phyloP scores from a whole-genome alignment of 2,113 vertebrate genomes.

The Nothobranchius furzeri region DNA sequence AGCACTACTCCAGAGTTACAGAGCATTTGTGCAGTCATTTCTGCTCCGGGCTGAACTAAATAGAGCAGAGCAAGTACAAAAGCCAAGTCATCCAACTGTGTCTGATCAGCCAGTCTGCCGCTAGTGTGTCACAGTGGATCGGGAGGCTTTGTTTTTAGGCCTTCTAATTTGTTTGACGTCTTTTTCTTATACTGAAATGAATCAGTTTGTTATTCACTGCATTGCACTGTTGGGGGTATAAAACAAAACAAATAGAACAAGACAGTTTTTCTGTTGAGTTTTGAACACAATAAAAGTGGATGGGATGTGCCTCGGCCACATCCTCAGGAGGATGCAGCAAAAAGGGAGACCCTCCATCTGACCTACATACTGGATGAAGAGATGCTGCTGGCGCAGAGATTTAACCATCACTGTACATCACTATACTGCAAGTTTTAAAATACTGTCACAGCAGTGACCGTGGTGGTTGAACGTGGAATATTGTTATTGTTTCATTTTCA shows the following conservation, averaged over 20 bases:
- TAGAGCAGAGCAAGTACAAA: not conserved
- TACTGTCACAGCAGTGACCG: not conserved
- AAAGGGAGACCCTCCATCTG: conserved; percentile 38
- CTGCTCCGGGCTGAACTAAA: conserved; percentile 6
- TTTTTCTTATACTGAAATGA: not conserved
- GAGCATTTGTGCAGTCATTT: not conserved
- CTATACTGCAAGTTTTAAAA: conserved; percentile 6
- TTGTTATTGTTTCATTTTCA: not conserved
- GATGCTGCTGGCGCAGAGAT: conserved; percentile 31
- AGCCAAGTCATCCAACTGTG: conserved; percentile 6
- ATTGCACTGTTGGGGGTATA: conserved; percentile 1
- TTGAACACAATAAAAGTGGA: conserved; percentile 33
- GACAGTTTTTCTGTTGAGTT: not conserved
- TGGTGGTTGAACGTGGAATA: not conserved
- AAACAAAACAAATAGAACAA: conserved; percentile 15
- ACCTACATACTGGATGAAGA: conserved; percentile 57
- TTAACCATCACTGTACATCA: conserved; percentile 4
- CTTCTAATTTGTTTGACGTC: conserved; percentile 1
- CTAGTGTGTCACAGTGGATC: conserved; percentile 5
- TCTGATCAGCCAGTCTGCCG: not conserved
- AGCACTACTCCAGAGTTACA: conserved; percentile 6
- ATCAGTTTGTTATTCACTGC: conserved; percentile 16
- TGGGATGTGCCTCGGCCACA: conserved; percentile 35
- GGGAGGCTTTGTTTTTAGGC: not conserved
- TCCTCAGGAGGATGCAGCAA: conserved; percentile 50